Conservation (phyloP, 1,140 invertebrate species). For the Aphelenchoides fujianensis region DNA sequence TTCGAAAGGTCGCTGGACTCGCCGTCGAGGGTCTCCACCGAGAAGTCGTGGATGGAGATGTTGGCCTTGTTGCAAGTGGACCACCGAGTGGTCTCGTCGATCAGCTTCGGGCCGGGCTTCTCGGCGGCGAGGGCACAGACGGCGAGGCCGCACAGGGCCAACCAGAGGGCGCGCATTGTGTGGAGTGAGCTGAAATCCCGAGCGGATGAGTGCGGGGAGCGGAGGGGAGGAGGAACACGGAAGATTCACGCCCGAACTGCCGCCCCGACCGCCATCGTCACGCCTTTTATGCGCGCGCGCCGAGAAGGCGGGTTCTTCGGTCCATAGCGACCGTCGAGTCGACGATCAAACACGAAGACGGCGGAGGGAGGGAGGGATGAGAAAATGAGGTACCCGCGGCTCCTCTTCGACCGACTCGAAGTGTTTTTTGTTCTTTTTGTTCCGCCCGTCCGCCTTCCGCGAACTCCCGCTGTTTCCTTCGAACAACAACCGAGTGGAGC, state of each 20-base stretch:
- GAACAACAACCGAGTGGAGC: neutral
- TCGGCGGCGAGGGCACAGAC: neutral
- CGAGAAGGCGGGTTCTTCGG: neutral
- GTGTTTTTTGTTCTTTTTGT: slow-evolving; percentile 1
- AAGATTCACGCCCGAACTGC: slow-evolving; percentile 17
- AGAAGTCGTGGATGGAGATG: slow-evolving; percentile 59
- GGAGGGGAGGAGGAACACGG: no score
- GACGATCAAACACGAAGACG: neutral
- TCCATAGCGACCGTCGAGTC: neutral
- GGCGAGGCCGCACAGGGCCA: neutral
- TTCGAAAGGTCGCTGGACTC: slow-evolving; percentile 59
- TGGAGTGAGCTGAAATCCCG: neutral
- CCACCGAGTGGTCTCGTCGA: slow-evolving; percentile 62
- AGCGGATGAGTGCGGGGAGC: neutral
- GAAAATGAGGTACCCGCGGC: no score
- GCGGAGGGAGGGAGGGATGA: neutral
- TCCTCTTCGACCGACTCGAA: neutral
- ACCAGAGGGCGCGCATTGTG: neutral
- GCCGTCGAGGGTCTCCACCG: slow-evolving; percentile 54
- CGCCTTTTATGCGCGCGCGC: neutral
- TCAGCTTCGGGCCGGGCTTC: slow-evolving; percentile 56
- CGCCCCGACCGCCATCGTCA: neutral
- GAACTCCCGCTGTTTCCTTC: neutral
- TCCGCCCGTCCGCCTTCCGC: neutral
- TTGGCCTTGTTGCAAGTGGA: slow-evolving; percentile 52